Evolutionary conservation across 2,113 vertebrate species (phyloP), one percentile per base, ranked within the genome.

Genomic region (Seriola aureovittata): DNA sequence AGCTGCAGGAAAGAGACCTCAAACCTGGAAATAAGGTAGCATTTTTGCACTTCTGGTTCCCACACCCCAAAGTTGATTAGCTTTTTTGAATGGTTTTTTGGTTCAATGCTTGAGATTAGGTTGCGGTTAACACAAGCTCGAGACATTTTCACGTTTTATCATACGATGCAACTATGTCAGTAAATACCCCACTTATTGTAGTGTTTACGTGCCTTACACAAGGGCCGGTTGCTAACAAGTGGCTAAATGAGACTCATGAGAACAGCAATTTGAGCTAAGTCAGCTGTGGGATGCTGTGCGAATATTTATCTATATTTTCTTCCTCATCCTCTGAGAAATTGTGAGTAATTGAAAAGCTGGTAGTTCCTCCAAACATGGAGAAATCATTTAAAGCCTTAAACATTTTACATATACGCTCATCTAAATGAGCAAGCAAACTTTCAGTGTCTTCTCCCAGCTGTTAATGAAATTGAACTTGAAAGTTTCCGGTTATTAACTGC

Each of bases 391-490:
- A 70, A 66, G 14, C 4, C 21, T 21, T 17, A 62, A 73, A 54
- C 4, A 14, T 59, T 48, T 42, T 8, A 66, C 3, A 6, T 54
- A 14, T 34, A 1, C 10, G 5, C 38, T 81, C 13, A 80, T 36
- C 57, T 42, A 68, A 55, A 42, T 21, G 8, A 50, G 36, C 25
- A 40, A 38, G 42, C 14, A 46, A 46, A n/a, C 19, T 60, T 59
- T 13, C 52, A 25, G 11, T 67, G 50, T 46, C 40, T 34, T 66
- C 29, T 48, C 57, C 52, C 23, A 68, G 54, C 80, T 60, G n/a
- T 74, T 59, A 59, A 55, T 55, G 62, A 1, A 80, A 58, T 69
- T 60, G 4, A 50, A 46, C 2, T 48, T 21, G 17, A 83, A 50
- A 10, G 62, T 75, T 79, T 63, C 4, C 4, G 46, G 8, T 63